A percentile compares a stretch with the other conserved stretches of the same genome.
These are phyloP conservation scores for Papilio helenus DNA, from an alignment of 1,140 invertebrate species.

Conservation along the genomic window DNA sequence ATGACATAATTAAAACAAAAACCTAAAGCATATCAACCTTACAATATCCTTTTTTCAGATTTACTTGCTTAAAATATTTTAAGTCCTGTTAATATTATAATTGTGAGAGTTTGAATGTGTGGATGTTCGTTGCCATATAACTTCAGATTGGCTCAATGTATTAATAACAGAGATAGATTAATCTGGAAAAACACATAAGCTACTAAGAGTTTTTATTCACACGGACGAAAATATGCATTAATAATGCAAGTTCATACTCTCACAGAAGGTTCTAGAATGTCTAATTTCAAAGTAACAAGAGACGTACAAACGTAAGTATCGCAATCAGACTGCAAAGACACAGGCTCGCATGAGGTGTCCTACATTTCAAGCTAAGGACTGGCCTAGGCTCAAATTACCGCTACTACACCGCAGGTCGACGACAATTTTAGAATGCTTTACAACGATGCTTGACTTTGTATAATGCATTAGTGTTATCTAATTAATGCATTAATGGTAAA, in stretches of 20 bases:
- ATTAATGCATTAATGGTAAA: conserved; percentile 9
- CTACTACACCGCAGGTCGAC: conserved; percentile 5
- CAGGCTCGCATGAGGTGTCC: conserved; percentile 24
- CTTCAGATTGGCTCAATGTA: background rate
- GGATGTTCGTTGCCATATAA: too few relatives aligned
- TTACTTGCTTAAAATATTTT: too few relatives aligned
- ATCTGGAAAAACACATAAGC: background rate
- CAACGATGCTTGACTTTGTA: background rate
- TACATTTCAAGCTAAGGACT: conserved; percentile 38
- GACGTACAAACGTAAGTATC: background rate
- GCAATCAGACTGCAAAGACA: conserved; percentile 39
- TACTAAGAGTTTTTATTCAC: background rate
- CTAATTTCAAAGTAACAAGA: conserved; percentile 30
- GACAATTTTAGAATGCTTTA: conserved; percentile 26
- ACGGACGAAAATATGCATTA: background rate
- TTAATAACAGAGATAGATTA: background rate
- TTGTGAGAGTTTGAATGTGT: too few relatives aligned
- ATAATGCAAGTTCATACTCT: background rate
- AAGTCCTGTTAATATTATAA: too few relatives aligned
- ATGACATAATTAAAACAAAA: too few relatives aligned
- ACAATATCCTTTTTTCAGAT: too few relatives aligned
- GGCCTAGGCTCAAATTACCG: conserved; percentile 30
- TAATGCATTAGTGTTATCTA: conserved; percentile 17
- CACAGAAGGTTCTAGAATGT: conserved; percentile 5
- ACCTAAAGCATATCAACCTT: too few relatives aligned